phyloP scores from a whole-genome alignment of 2,113 vertebrate species.

The Antechinus flavipes region DNA sequence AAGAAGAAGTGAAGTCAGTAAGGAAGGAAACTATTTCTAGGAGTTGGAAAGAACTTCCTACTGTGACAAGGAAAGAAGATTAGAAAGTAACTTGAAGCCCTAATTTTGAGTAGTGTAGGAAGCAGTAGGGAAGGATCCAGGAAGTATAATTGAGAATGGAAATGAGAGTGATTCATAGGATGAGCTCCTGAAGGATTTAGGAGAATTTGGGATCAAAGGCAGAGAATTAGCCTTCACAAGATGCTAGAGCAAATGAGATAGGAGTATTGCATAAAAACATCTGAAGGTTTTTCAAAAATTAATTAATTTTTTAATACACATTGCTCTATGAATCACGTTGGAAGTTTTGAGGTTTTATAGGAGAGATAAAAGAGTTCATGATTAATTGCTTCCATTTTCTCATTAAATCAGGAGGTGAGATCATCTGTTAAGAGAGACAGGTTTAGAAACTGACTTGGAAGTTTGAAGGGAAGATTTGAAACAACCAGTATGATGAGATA shows the following conservation, averaged over 20 bases:
- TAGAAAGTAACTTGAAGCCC: not conserved
- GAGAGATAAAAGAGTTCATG: not conserved
- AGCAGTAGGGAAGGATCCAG: not conserved
- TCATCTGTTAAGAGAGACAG: not conserved
- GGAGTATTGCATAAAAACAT: not conserved
- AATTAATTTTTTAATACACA: too few relatives aligned
- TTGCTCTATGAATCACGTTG: too few relatives aligned
- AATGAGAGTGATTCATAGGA: not conserved
- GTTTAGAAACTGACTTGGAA: not conserved
- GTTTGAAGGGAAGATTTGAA: not conserved
- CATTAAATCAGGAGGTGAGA: not conserved
- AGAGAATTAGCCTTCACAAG: not conserved
- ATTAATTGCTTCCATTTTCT: not conserved
- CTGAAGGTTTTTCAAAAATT: too few relatives aligned
- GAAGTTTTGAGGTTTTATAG: not conserved
- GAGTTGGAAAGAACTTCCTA: not conserved
- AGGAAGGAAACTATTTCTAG: not conserved
- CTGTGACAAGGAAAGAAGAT: not conserved
- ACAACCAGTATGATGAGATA: not conserved
- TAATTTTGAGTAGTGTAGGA: not conserved
- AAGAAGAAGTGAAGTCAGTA: not conserved
- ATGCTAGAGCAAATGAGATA: not conserved
- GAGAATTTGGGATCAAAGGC: not conserved
- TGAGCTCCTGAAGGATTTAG: not conserved
- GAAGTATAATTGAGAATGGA: not conserved